A percentile compares a stretch with the other conserved stretches of the same genome.
Evolutionary conservation across 2,888 invertebrate genomes (phyloP).

Genomic region (Limnephilus marmoratus): DNA sequence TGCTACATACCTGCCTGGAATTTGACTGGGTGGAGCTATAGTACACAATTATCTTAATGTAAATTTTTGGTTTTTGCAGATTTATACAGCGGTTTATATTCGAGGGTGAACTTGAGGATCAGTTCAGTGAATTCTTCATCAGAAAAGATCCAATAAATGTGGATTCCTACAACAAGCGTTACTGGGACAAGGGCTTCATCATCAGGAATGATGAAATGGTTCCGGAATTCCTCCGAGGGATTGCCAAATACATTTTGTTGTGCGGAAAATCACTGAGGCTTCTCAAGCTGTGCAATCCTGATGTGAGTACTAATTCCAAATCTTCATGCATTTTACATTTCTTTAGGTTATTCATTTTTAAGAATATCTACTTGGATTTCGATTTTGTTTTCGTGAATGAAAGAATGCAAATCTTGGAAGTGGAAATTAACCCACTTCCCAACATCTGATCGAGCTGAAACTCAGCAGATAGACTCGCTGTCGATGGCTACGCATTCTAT

Average conservation of each 20-base stretch:
- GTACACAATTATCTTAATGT: neutral
- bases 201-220: conserved; percentile 76
- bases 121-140: conserved; percentile 91
- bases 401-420: too few species aligned
- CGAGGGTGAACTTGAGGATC: conserved; percentile 89
- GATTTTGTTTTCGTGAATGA: too few species aligned
- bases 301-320: conserved; percentile 74
- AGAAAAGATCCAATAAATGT: conserved; percentile 82
- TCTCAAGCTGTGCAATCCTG: conserved; percentile 83
- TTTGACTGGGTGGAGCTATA: too few species aligned
- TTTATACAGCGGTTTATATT: conserved; percentile 91
- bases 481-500: too few species aligned
- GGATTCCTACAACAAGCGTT: conserved; percentile 80
- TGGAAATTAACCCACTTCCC: too few species aligned
- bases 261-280: conserved; percentile 87
- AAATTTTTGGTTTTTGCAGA: conserved; percentile 70
- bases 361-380: too few species aligned
- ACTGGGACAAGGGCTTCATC: conserved; percentile 83
- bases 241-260: conserved; percentile 81
- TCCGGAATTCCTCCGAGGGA: conserved; percentile 82
- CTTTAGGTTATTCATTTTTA: neutral
- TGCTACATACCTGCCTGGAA: too few species aligned
- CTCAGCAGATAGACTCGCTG: too few species aligned
- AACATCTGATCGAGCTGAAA: too few species aligned
- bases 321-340: conserved; percentile 19